Conservation (phyloP, 2,797 vertebrate species). For the Enteromius argenteus region DNA sequence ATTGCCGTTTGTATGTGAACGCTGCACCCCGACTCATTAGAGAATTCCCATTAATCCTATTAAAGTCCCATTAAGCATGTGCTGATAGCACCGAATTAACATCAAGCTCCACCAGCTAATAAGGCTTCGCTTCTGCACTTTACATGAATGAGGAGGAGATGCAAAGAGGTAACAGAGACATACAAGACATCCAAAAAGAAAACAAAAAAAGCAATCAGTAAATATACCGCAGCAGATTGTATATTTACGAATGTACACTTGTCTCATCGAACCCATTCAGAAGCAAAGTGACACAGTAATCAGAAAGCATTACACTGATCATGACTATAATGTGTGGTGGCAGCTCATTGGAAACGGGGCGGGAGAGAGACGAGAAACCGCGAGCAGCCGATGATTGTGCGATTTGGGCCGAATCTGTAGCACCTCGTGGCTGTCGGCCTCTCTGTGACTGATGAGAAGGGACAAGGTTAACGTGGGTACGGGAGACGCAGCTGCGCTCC, state of each 20-base stretch:
- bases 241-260: conserved; percentile 65
- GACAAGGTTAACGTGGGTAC: conserved; percentile 76
- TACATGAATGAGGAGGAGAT: conserved; percentile 64
- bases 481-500: conserved; percentile 65
- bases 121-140: conserved; percentile 66
- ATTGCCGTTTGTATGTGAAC: conserved; percentile 59
- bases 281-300: conserved; percentile 58
- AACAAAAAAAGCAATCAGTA: conserved; percentile 57
- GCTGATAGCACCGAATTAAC: conserved; percentile 78
- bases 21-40: conserved; percentile 72
- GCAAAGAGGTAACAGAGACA: conserved; percentile 52
- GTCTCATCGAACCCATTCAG: conserved; percentile 54
- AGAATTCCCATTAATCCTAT: conserved; percentile 79
- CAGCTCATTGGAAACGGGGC: conserved; percentile 33
- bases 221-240: conserved; percentile 62
- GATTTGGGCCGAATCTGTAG: conserved; percentile 57
- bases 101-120: conserved; percentile 75
- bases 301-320: conserved; percentile 65
- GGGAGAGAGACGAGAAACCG: background rate
- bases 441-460: conserved; percentile 74
- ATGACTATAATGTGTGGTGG: conserved; percentile 59
- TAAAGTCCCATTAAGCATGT: conserved; percentile 81
- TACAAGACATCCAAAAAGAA: conserved; percentile 54
- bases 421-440: conserved; percentile 58
- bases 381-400: conserved; percentile 47